Evolutionary conservation across 1,140 invertebrate genomes (phyloP), one percentile per base, ranked within the genome.

Genomic region (Penaeus chinensis): DNA sequence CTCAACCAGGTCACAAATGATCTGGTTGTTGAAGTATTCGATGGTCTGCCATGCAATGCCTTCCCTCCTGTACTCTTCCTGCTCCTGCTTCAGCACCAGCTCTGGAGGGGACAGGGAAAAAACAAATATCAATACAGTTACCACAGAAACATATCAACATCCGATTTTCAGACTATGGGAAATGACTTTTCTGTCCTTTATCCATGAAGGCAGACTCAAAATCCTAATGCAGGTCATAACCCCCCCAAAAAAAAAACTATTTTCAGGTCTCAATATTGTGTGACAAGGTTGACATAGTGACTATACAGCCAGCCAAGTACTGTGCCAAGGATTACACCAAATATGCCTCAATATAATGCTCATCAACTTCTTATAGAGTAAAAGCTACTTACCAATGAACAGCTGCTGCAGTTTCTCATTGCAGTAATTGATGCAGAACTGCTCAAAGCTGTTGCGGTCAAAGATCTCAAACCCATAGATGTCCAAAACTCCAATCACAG

Each of bases 401-500:
- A 99, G 93, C 92, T 99, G 98, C 91, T 99, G 98, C 42, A 99
- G 93, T 92, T 99, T 99, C 93, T 99, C 98, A 92, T 99, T 99
- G 91, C 98, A 99, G 93, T 99, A 99, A 92, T 99, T 99, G 91
- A 99, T 99, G 92, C 97, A 98, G 92, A 98, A 97, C 92, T 99
- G 97, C 92, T 99, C 97, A 93, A 99, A 98, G 91, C 96, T 97
- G 92, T 99, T 99, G 13, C 94, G 94, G 85, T 99, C 97, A 92
- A 99, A 98, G 89, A 99, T 98, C 94, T 99, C 98, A 93, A 99
- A 99, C 22, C 98, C 98, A 92, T 99, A 99, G 91, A 99, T 99
- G 91, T 99, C 98, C 42, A 99, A 93, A 4, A 99, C 98, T 27
- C 98, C 98, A 90, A 99, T 99, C 2, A 99, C 94, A 1, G 96